Evolutionary conservation across 1,140 invertebrate genomes (phyloP), one percentile per base, ranked within the genome.

Genomic region (Drosophila lacteicornis): DNA sequence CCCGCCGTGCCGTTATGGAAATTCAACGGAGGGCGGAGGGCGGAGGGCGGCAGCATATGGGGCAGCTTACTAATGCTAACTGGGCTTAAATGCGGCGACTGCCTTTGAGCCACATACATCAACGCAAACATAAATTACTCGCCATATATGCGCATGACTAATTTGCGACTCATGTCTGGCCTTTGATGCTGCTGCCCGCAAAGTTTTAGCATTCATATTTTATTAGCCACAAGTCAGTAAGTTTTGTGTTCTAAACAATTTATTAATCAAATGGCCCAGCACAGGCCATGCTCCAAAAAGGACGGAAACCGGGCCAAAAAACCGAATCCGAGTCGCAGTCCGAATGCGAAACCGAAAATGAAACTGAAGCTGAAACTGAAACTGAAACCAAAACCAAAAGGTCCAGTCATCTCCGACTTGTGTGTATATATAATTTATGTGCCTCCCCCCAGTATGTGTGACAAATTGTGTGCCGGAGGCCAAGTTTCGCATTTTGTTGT

Each of bases 191-290:
- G 80, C 53, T 40, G 49, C 53, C 74, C 78, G 45, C 78, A 83
- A 87, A 83, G 55, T 84, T 87, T 68, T 63, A 63, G 85, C 80
- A 83, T 84, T 88, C 84, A 88, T 88, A 88, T 88, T 88, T 88
- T 88, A 88, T 88, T 80, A 84, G 80, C 68, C 81, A 81, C 80
- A 88, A 87, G 80, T 85, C 82, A 82, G 82, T 86, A 86, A 86
- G 79, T 86, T 75, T 56, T 86, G 71, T 53, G 69, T 67, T 88
- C 84, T 84, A 81, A 88, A 90, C 80, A 88, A 88, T 88, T 90
- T 88, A 84, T 87, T 87, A 87, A 87, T 87, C 84, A 87, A 87
- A 87, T 73, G 80, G 79, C 15, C 75, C 71, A 77, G 73, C 61
- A 38, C 51, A 40, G 58, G 49, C 75, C 68, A 69, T 50, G 74